These are phyloP conservation scores for Dendronephthya gigantea DNA, from an alignment of 64 coral and sea anemone genomes.

Conservation along the genomic window DNA sequence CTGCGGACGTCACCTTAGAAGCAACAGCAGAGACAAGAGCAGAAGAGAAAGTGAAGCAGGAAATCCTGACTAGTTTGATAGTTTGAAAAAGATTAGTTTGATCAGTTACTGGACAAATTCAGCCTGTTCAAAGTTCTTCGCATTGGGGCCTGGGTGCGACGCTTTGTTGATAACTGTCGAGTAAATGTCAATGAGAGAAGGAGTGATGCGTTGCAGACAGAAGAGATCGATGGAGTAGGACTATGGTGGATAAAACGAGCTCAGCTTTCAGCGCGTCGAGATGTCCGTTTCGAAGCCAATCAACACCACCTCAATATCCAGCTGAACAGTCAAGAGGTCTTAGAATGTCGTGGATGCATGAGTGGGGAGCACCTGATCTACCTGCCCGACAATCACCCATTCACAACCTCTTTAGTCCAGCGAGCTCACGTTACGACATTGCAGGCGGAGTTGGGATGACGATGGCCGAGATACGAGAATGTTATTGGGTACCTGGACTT, in stretches of 20 bases:
- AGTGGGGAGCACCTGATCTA: background rate
- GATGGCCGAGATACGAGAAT: too few species aligned
- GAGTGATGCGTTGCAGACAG: background rate
- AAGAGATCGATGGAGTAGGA: background rate
- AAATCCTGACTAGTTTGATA: background rate
- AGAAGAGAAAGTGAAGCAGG: background rate
- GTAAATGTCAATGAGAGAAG: background rate
- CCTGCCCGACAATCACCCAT: background rate
- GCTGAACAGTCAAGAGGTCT: background rate
- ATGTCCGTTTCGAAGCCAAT: background rate
- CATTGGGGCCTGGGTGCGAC: background rate
- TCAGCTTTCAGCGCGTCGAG: background rate
- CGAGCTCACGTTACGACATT: too few species aligned
- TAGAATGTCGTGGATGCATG: background rate
- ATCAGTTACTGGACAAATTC: background rate
- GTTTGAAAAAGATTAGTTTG: background rate
- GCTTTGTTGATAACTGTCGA: background rate
- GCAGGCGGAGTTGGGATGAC: too few species aligned
- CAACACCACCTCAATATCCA: background rate
- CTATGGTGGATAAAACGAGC: background rate
- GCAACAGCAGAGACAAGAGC: too few species aligned
- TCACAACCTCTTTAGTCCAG: too few species aligned
- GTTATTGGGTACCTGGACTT: too few species aligned
- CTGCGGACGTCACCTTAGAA: too few species aligned
- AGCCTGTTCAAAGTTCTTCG: background rate